These are phyloP conservation scores for Metallyticus violacea DNA, from an alignment of 2,888 invertebrate genomes.

Conservation along the genomic window DNA sequence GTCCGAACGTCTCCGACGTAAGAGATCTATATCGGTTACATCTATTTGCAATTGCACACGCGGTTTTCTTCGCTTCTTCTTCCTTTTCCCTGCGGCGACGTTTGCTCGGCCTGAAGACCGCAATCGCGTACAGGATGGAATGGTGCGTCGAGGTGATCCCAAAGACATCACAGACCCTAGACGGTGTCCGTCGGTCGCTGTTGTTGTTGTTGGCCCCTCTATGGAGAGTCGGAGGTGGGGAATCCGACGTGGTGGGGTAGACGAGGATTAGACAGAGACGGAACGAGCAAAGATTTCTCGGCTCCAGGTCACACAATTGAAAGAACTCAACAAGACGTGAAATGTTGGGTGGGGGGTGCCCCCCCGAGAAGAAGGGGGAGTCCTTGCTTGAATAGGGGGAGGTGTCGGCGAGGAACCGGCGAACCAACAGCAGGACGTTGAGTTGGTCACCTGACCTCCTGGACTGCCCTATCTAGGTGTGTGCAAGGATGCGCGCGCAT, in stretches of 20 bases:
- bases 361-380: constrained; percentile 16
- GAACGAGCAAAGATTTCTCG: background rate
- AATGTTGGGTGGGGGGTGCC: too few species aligned
- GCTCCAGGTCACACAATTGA: background rate
- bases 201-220: background rate
- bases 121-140: background rate
- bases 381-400: constrained; percentile 22
- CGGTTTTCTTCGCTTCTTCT: background rate
- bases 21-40: background rate
- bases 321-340: background rate
- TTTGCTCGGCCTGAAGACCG: background rate
- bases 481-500: constrained; percentile 23
- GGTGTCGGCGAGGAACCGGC: constrained; percentile 19
- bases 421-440: constrained; percentile 19
- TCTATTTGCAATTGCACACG: background rate
- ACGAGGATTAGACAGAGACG: too few species aligned
- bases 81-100: background rate
- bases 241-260: background rate
- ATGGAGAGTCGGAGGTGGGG: too few species aligned
- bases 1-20: constrained; percentile 20
- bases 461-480: constrained; percentile 26
- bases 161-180: too few species aligned
- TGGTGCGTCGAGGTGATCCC: background rate
- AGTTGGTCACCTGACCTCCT: constrained; percentile 25
- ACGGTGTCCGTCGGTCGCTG: too few species aligned